phyloP scores from a whole-genome alignment of 2,888 invertebrate genomes.

The Bhutanitis thaidina region DNA sequence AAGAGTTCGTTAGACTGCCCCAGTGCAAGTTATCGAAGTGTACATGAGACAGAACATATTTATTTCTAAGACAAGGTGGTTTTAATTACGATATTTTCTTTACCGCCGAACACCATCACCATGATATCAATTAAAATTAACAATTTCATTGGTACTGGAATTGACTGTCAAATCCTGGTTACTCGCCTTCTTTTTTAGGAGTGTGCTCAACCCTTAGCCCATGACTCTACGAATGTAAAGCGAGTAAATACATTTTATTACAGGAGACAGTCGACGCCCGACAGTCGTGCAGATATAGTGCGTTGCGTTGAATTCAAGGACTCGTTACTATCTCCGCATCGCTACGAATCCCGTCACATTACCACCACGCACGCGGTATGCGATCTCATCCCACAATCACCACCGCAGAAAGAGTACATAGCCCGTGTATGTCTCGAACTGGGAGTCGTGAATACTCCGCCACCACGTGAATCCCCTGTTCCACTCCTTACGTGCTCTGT shows the following conservation, averaged over 20 bases:
- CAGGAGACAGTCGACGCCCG: slow-evolving; percentile 56
- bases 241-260: not conserved
- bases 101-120: no score
- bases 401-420: slow-evolving; percentile 43
- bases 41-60: no score
- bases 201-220: no score
- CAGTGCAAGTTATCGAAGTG: no score
- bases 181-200: no score
- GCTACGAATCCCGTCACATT: slow-evolving; percentile 38
- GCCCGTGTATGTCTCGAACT: slow-evolving; percentile 80
- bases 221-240: no score
- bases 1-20: no score
- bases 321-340: slow-evolving; percentile 42
- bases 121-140: no score
- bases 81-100: no score
- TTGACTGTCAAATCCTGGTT: no score
- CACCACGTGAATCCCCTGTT: slow-evolving; percentile 32
- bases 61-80: no score
- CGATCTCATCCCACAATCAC: slow-evolving; percentile 59
- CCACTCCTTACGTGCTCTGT: slow-evolving; percentile 55
- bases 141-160: no score
- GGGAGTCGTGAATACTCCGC: slow-evolving; percentile 53
- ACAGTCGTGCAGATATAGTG: slow-evolving; percentile 70
- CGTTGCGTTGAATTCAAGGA: slow-evolving; percentile 70
- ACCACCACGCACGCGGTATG: slow-evolving; percentile 52